phyloP scores from a whole-genome alignment of 1,140 invertebrate genomes.

The Euborellia annulipes region DNA sequence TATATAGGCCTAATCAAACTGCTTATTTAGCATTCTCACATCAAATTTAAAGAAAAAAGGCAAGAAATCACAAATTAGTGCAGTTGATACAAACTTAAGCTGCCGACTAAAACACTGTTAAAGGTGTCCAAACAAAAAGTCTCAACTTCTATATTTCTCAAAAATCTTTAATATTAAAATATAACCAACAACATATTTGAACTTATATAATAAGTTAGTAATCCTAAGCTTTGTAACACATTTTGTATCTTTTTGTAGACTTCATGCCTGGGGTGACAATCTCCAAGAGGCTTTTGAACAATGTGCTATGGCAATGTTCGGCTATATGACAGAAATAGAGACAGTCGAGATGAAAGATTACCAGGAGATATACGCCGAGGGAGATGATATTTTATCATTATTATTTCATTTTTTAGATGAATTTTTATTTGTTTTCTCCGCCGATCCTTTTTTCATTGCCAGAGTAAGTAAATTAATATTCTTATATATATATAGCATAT shows the following conservation, averaged over 20 bases:
- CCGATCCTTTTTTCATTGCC: constrained; percentile 67
- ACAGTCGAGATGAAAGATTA: constrained; percentile 64
- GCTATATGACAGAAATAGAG: constrained; percentile 88
- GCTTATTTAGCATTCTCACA: no score
- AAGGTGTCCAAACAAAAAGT: no score
- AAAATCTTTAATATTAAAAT: no score
- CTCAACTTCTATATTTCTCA: no score
- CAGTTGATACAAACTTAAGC: no score
- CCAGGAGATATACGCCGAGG: constrained; percentile 70
- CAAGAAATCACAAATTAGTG: no score
- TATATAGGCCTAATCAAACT: no score
- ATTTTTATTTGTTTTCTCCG: constrained; percentile 80
- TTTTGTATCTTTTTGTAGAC: constrained; percentile 41
- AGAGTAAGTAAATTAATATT: constrained; percentile 31
- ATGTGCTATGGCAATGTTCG: constrained; percentile 89
- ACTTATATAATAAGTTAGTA: no score
- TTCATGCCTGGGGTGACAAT: constrained; percentile 82
- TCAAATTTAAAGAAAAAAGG: no score
- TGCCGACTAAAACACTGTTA: no score
- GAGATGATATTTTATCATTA: constrained; percentile 74
- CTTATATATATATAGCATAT: neutral
- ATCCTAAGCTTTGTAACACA: no score
- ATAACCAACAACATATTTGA: no score
- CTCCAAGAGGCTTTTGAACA: constrained; percentile 89
- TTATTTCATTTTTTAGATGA: constrained; percentile 92